Conservation (phyloP, 2,888 invertebrate genomes). For the Aphrophora alni region DNA sequence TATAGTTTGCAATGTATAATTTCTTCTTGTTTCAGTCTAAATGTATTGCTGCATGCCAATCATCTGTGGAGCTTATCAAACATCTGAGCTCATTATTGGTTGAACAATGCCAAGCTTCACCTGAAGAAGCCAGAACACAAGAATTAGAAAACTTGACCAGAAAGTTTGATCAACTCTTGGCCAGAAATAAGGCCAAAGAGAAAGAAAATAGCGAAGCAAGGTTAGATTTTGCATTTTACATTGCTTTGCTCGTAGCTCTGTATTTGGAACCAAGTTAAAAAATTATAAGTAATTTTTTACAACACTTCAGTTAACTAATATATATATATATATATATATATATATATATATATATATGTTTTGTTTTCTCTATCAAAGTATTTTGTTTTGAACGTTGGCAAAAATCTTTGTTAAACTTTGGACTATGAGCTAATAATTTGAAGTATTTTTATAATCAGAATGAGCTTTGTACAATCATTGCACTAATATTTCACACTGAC, state of each 20-base stretch:
- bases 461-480: too few species aligned
- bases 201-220: slow-evolving; percentile 79
- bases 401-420: too few species aligned
- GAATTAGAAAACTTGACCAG: slow-evolving; percentile 54
- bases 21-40: slow-evolving; percentile 67
- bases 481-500: too few species aligned
- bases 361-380: too few species aligned
- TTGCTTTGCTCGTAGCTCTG: not conserved
- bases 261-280: not conserved
- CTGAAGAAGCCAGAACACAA: slow-evolving; percentile 45
- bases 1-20: too few species aligned
- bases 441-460: too few species aligned
- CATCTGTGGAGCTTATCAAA: slow-evolving; percentile 79
- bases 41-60: slow-evolving; percentile 77
- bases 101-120: slow-evolving; percentile 68
- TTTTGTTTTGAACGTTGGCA: too few species aligned
- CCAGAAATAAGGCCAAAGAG: slow-evolving; percentile 73
- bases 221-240: slow-evolving; percentile 59
- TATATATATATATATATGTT: too few species aligned
- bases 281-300: not conserved
- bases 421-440: too few species aligned
- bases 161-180: slow-evolving; percentile 69
- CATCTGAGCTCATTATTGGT: slow-evolving; percentile 78
- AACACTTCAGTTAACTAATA: too few species aligned
- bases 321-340: too few species aligned